Evolutionary conservation across 2,888 invertebrate species (phyloP).

Genomic region (Epinotia bilunana): DNA sequence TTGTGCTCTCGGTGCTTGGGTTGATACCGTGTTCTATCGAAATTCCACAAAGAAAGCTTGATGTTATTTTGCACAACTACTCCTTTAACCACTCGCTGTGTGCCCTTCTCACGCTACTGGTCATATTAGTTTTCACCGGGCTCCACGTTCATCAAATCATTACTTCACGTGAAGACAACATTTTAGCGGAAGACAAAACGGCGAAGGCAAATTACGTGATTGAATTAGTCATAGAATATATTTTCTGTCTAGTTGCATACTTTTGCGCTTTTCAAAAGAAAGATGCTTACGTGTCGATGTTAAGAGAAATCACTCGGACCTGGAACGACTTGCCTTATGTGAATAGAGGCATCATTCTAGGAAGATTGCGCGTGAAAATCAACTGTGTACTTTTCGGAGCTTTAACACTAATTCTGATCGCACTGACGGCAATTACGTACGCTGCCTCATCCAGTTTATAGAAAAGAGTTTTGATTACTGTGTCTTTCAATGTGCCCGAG

Average conservation of each 20-base stretch:
- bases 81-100: neutral
- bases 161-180: neutral
- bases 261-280: slow-evolving; percentile 24
- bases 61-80: slow-evolving; percentile 10
- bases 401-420: slow-evolving; percentile 9
- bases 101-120: neutral
- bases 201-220: slow-evolving; percentile 20
- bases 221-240: slow-evolving; percentile 4
- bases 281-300: slow-evolving; percentile 20
- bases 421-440: slow-evolving; percentile 5
- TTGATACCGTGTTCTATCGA: slow-evolving; percentile 26
- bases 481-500: slow-evolving; percentile 30
- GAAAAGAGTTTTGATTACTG: slow-evolving; percentile 14
- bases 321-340: slow-evolving; percentile 28
- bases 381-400: slow-evolving; percentile 31
- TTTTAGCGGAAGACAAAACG: neutral
- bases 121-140: neutral
- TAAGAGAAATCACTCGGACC: slow-evolving; percentile 23
- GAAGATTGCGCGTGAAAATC: slow-evolving; percentile 16
- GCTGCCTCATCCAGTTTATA: neutral
- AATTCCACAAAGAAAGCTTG: slow-evolving; percentile 14
- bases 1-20: slow-evolving; percentile 24
- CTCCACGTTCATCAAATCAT: slow-evolving; percentile 17
- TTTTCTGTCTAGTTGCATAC: slow-evolving; percentile 19
- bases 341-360: slow-evolving; percentile 15